A percentile compares a stretch with the other conserved stretches of the same genome.
These are phyloP conservation scores for Benitochromis conjunctus DNA, from an alignment of 2,113 vertebrate species.

Conservation along the genomic window DNA sequence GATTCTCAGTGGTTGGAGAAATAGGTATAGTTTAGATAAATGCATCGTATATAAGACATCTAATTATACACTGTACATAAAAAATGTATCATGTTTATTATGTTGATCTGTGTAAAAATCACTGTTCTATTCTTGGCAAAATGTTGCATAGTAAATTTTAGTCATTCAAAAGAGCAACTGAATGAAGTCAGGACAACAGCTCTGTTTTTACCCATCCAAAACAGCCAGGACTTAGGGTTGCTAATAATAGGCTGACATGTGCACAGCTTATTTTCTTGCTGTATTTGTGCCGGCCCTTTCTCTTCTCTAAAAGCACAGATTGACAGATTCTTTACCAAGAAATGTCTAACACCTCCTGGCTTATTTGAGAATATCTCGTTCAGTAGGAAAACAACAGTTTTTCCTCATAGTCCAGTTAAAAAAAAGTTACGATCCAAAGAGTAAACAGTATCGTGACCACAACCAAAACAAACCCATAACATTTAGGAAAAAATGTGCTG, in stretches of 20 bases:
- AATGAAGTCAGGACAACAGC: constrained; percentile 1
- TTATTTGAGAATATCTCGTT: neutral
- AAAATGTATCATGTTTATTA: neutral
- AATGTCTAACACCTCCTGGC: neutral
- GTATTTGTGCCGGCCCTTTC: neutral
- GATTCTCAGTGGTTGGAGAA: neutral
- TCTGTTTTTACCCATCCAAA: neutral
- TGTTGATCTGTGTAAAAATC: neutral
- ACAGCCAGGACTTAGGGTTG: neutral
- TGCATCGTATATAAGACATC: neutral
- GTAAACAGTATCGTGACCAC: neutral
- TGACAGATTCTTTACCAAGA: neutral
- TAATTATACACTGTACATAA: neutral
- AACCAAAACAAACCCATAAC: neutral
- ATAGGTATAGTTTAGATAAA: neutral
- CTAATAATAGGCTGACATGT: constrained; percentile 4
- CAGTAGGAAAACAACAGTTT: neutral
- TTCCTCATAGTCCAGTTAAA: neutral
- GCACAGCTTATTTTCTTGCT: neutral
- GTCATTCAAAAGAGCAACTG: neutral
- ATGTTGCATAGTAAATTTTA: neutral
- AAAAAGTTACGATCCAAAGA: neutral
- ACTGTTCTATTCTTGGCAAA: neutral
- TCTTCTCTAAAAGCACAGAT: neutral
- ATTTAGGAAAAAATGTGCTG: neutral